Percentiles rank a stretch among this genome's conserved stretches.
Evolutionary conservation across 2,797 vertebrate species (phyloP).

Genomic region (Melanotaenia nigrans): DNA sequence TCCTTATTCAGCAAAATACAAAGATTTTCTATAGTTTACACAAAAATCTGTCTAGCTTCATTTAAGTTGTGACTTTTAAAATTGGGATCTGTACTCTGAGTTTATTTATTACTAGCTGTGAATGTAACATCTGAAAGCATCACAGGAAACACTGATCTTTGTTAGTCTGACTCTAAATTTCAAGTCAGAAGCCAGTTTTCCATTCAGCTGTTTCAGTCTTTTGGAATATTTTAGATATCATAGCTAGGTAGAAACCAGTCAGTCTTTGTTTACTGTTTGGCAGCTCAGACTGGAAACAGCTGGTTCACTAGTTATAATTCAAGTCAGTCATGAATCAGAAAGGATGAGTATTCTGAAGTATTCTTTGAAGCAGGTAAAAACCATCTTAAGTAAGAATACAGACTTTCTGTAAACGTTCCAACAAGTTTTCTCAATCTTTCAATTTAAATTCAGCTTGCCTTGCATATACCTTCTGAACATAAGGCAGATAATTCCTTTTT

Average conservation of each 20-base stretch:
- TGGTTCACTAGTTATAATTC: neutral
- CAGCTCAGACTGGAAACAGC: neutral
- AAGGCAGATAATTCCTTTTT: neutral
- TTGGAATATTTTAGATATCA: neutral
- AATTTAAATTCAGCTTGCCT: neutral
- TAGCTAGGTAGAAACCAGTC: neutral
- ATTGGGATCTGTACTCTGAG: neutral
- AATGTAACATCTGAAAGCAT: constrained; percentile 32
- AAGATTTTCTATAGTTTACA: neutral
- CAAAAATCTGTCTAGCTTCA: neutral
- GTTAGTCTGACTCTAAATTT: neutral
- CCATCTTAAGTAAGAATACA: neutral
- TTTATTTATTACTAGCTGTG: neutral
- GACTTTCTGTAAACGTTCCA: neutral
- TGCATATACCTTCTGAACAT: neutral
- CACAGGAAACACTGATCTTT: constrained; percentile 7
- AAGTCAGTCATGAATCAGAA: neutral
- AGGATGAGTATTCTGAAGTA: neutral
- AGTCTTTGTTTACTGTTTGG: neutral
- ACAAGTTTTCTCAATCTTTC: neutral
- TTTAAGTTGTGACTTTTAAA: neutral
- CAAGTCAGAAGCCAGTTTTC: neutral
- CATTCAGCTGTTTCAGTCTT: neutral
- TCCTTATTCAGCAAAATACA: neutral
- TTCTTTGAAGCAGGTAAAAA: neutral